Base-by-base conservation (phyloP, 2,888 invertebrate genomes). In the Drosophila pseudotalamancana region DNA sequence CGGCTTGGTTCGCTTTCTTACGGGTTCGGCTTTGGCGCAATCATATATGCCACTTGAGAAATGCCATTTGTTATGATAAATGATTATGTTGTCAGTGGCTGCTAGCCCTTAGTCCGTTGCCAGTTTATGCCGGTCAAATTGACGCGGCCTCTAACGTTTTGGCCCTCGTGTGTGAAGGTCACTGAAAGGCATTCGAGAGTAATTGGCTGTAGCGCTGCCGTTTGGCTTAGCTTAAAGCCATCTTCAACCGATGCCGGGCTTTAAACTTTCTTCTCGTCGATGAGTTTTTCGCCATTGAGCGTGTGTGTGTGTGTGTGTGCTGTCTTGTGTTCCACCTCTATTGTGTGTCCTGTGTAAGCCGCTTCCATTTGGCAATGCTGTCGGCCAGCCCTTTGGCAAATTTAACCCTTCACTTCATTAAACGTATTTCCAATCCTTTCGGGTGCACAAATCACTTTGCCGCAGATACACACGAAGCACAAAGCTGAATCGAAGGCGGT, bases 331-430 rank as follows among this genome's bases (percentile, higher is more conserved):
- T 50, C 48, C 40, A 37, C 46, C 60, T 46, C 65, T 64, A 74
- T 77, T 80, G 69, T 77, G 70, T 19, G 59, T 27, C 16, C 12
- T 19, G 1, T 48, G 69, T 71, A 72, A 80, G 80, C 77, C 40
- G 72, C 48, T 77, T 63, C 61, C 43, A 35, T 67, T 69, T 53
- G 59, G 29, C 39, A 55, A 35, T 60, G 62, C 31, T 56, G 64
- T 48, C 42, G 39, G 60, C 19, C 55, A 50, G 60, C 45, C 66
- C 60, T 66, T 69, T 70, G 69, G 53, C 59, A 80, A 85, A 82
- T 76, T 76, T 73, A 80, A 84, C 83, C 83, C 78, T 78, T 71
- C 82, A 86, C 83, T 84, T 84, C 86, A 84, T 83, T 84, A 86
- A 86, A 83, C 78, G 83, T 73, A 80, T 80, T 85, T 60, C 63